phyloP scores from a whole-genome alignment of 2,113 vertebrate genomes.

The Stigmatopora argus region DNA sequence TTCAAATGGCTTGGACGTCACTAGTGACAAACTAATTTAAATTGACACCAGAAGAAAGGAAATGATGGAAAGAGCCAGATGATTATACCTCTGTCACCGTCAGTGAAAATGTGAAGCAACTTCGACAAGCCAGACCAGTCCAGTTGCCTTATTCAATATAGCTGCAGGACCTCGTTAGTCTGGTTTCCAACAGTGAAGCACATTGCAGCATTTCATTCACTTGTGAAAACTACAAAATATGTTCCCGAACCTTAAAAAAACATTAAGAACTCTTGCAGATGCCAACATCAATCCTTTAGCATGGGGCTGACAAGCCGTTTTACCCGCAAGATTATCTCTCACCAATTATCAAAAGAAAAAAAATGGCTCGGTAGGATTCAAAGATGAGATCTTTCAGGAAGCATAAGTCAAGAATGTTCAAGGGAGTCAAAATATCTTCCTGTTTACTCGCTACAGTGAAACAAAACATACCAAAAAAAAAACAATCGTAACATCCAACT shows the following conservation, averaged over 20 bases:
- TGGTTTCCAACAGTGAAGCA: neutral
- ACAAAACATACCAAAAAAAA: neutral
- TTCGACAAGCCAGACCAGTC: too few relatives aligned
- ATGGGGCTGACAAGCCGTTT: neutral
- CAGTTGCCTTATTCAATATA: neutral
- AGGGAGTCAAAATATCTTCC: neutral
- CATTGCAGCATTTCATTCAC: neutral
- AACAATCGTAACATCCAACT: neutral
- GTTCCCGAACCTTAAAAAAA: neutral
- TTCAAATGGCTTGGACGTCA: too few relatives aligned
- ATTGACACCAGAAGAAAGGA: too few relatives aligned
- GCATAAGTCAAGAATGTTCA: neutral
- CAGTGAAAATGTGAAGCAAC: too few relatives aligned
- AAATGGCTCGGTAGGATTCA: neutral
- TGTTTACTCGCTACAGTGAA: neutral
- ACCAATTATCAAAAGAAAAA: neutral
- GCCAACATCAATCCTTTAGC: neutral
- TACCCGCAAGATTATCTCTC: neutral
- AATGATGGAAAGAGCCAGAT: too few relatives aligned
- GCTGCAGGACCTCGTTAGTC: neutral
- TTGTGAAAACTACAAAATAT: neutral
- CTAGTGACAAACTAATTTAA: too few relatives aligned
- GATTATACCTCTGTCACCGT: too few relatives aligned
- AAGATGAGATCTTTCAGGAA: slow-evolving; percentile 3
- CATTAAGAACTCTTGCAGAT: neutral